Evolutionary conservation across 2,888 invertebrate genomes (phyloP), one percentile per base, ranked within the genome.

Genomic region (Altica lythri): DNA sequence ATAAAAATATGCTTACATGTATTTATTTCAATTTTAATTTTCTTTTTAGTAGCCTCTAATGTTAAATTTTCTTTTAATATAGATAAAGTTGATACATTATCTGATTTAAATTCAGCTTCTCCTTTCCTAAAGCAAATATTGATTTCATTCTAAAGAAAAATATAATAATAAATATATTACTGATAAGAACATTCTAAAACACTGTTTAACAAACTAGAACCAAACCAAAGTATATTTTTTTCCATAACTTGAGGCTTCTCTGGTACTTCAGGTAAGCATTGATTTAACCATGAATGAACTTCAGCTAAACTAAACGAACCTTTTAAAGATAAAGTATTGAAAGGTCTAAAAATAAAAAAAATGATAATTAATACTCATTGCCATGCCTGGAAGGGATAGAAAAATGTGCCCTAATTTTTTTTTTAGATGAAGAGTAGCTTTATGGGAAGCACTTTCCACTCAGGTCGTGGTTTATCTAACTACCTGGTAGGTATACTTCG

Each of bases 281-380:
- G 85, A n/a, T 83, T 81, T 4, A 96, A 80, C 96, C 96, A 97
- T 0, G 90, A 86, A 68, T 95, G 95, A 72, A 95, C 88, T 83
- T 96, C 92, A 9, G 90, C 89, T 54, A 90, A 80, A 55, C 91
- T 90, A 76, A 95, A 94, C 27, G 80, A 79, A 2, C 94, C 94
- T 54, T 83, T 82, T 34, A 91, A 75, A 25, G 78, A 81, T 30
- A 89, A 68, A 35, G 79, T 77, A 73, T 89, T 88, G 74, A 83
- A 83, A 14, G 85, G 83, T 62, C 90, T 87, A 66, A 57, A 76
- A 77, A 49, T 9, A 32, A 32, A 10, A 22, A 22, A n/a, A n/a
- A n/a, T n/a, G n/a, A n/a, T n/a, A n/a, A n/a, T n/a, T n/a, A n/a
- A n/a, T n/a, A n/a, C n/a, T n/a, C n/a, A n/a, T n/a, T n/a, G n/a